These are phyloP conservation scores for Psilopogon haemacephalus DNA, from an alignment of 2,113 vertebrate species.

Conservation along the genomic window DNA sequence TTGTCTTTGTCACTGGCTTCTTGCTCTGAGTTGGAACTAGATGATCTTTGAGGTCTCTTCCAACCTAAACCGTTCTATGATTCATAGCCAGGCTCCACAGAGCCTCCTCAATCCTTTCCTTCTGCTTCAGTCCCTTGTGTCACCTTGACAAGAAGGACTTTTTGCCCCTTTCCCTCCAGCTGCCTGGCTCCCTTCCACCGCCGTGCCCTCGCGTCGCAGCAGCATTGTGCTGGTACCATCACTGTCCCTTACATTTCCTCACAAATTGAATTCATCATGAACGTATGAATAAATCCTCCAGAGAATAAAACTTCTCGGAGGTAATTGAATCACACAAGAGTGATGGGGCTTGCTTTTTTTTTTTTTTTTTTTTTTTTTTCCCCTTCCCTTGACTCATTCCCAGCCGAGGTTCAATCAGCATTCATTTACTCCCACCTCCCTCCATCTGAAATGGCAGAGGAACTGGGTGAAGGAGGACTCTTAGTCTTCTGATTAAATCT, in stretches of 20 bases:
- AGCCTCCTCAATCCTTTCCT: background rate
- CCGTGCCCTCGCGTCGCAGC: background rate
- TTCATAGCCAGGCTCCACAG: accelerated
- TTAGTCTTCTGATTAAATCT: constrained; percentile 64
- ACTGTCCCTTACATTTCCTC: constrained; percentile 13
- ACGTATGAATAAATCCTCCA: constrained; percentile 41
- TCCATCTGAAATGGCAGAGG: constrained; percentile 26
- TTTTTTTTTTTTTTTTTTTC: background rate
- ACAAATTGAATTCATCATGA: constrained; percentile 42
- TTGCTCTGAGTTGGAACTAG: no score
- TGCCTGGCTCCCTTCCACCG: accelerated
- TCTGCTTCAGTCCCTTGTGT: background rate
- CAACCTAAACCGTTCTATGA: no score
- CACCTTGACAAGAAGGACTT: background rate
- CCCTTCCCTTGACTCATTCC: constrained; percentile 44
- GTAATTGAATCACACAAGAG: constrained; percentile 70
- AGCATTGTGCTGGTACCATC: accelerated
- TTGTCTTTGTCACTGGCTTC: background rate
- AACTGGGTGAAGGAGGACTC: constrained; percentile 44
- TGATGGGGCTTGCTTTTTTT: constrained; percentile 20
- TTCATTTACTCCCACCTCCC: constrained; percentile 68
- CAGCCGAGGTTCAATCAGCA: constrained; percentile 64
- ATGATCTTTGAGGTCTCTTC: no score
- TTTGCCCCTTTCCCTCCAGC: accelerated
- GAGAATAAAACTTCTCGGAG: constrained; percentile 49